These are phyloP conservation scores for Lepidocolaptes lacrymiger DNA, from an alignment of 2,797 vertebrate genomes.

Conservation along the genomic window DNA sequence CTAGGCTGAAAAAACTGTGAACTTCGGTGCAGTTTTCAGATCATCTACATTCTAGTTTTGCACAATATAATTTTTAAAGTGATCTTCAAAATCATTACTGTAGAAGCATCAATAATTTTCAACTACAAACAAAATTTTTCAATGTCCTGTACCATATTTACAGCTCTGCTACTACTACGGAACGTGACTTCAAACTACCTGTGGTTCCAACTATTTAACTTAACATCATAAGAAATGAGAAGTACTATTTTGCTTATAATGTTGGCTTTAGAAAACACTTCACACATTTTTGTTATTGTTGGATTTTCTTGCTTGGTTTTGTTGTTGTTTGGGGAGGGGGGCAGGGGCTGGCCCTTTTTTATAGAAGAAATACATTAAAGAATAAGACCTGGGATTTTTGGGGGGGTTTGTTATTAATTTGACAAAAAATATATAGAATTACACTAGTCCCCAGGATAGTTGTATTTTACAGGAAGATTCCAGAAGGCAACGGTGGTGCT, in stretches of 20 bases:
- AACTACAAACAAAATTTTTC: not conserved
- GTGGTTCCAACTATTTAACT: not conserved
- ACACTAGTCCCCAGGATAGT: not conserved
- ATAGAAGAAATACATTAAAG: not conserved
- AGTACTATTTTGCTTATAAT: not conserved
- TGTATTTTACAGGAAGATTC: not conserved
- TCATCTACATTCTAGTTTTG: not conserved
- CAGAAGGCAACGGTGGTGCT: fast-evolving
- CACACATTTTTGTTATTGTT: fast-evolving
- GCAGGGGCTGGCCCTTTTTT: fast-evolving
- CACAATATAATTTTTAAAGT: not conserved
- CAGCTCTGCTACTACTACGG: not conserved
- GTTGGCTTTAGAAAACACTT: not conserved
- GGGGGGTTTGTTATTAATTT: not conserved
- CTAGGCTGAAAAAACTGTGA: not conserved
- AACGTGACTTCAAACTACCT: not conserved
- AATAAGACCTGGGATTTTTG: not conserved
- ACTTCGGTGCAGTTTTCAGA: not conserved
- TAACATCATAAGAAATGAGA: not conserved
- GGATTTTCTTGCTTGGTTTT: not conserved
- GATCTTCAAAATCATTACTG: not conserved
- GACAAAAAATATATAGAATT: not conserved
- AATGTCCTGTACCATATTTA: not conserved
- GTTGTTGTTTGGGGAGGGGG: fast-evolving
- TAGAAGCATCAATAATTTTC: not conserved